Evolutionary conservation across 2,888 invertebrate species (phyloP), one percentile per base, ranked within the genome.

Genomic region (Leuctra nigra): DNA sequence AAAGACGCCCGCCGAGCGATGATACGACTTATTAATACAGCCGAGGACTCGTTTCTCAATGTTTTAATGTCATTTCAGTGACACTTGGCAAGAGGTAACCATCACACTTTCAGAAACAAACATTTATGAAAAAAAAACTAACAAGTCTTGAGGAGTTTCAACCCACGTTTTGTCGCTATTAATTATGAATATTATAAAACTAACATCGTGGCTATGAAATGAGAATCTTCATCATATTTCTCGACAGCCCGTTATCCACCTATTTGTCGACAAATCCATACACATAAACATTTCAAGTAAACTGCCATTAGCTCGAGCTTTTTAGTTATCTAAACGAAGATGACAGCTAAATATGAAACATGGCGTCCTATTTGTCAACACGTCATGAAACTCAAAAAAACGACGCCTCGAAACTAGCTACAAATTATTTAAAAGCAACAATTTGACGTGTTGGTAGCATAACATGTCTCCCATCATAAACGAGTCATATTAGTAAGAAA

Each of bases 281-380:
- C 14, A 23, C 14, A 20, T 39, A 55, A 48, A 55, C 55, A 48
- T 36, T 22, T 47, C 33, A 46, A 16, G n/a, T 22, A 22, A 7
- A 14, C 22, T 7, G 14, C 24, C 29, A 38, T 22, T 25, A 36
- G 35, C 50, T 20, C 20, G n/a, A n/a, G n/a, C n/a, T 35, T 50
- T 18, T 16, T 41, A 18, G 13, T 9, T 7, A 7, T 24, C 14
- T 41, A 16, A 11, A 11, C 2, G 41, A 9, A 41, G 54, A 41
- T 48, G 55, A 39, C 55, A 55, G 38, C 16, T 13, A 18, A 39
- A 14, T 55, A 55, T 50, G 55, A 55, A 13, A 36, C 23, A 55
- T 38, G 36, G 14, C 38, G 35, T 16, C 50, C 35, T 33, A 50
- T 50, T 50, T 50, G 50, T 50, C 50, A 18, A 50, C 16, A 50